These are phyloP conservation scores for Geotrupes spiniger DNA, from an alignment of 2,888 invertebrate species.

Conservation along the genomic window DNA sequence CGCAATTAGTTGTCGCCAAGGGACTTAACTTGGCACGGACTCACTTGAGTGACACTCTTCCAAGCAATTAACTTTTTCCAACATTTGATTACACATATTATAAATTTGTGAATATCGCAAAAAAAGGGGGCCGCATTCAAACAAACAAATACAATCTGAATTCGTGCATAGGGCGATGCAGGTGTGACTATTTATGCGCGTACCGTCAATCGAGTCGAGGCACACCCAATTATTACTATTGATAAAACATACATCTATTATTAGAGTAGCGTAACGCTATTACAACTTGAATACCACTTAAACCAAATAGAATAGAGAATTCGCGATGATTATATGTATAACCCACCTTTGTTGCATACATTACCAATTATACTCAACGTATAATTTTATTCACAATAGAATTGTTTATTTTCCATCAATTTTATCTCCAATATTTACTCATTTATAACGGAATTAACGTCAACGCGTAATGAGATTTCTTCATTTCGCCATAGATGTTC, in stretches of 20 bases:
- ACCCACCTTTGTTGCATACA: conserved; percentile 19
- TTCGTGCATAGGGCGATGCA: conserved; percentile 23
- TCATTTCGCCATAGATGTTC: too few relatives aligned
- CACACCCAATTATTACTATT: conserved; percentile 32
- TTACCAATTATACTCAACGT: conserved; percentile 19
- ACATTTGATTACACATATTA: conserved; percentile 26
- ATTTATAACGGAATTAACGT: too few relatives aligned
- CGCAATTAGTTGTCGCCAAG: conserved; percentile 40
- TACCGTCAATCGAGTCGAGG: conserved; percentile 30
- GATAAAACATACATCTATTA: conserved; percentile 32
- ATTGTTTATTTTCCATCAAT: conserved; percentile 16
- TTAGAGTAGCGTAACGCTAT: conserved; percentile 28
- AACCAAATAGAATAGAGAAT: conserved; percentile 16
- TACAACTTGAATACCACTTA: conserved; percentile 22
- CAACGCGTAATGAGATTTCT: too few relatives aligned
- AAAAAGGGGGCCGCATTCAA: conserved; percentile 18
- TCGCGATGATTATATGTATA: conserved; percentile 18
- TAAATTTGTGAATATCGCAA: background rate
- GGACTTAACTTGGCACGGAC: conserved; percentile 44
- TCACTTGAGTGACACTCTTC: conserved; percentile 47
- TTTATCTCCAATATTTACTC: too few relatives aligned
- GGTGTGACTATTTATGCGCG: conserved; percentile 29
- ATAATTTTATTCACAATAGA: conserved; percentile 20
- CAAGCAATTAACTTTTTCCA: conserved; percentile 41
- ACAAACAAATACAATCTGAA: conserved; percentile 6